Base-by-base conservation (phyloP, 2,888 invertebrate genomes). In the Drosophila kuntzei region DNA sequence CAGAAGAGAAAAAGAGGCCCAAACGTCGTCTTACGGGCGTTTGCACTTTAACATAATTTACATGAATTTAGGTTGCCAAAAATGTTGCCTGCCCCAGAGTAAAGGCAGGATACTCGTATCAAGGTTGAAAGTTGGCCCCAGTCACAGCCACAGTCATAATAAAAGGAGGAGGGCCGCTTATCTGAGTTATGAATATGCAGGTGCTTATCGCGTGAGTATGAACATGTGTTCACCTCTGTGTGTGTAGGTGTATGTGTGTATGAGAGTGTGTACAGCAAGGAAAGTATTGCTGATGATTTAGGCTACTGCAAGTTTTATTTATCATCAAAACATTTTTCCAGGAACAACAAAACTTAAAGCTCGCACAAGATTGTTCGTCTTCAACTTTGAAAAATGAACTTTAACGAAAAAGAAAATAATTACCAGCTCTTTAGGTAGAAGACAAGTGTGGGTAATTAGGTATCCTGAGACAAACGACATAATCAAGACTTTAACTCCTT, bases 101-200 rank as follows among this genome's bases (percentile, higher is more conserved):
- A 51, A 46, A 36, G 59, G 50, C 43, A 55, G 67, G 55, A 60
- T 73, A 65, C 53, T 63, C 67, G 58, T 71, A 79, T 71, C 43
- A 73, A 73, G 79, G 67, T 61, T 76, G 62, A 55, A 71, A 62
- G 55, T 70, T 71, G 80, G 67, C 71, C 69, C 43, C 75, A 71
- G 46, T 54, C 67, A 43, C 46, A 71, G 66, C 47, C 12, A 18
- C 27, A 61, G 62, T 61, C 65, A 22, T 27, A 61, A 57, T 61
- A 63, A 18, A 20, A 65, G 67, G 47, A 20, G 50, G 12, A 60
- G 62, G 43, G 62, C 37, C 68, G 65, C 87, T 85, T 85, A 85
- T 85, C 85, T 87, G 73, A 83, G 80, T 85, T 87, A 89, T 89
- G 89, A 85, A 89, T 85, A 87, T 85, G 84, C 85, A 85, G 85